Base-by-base conservation (phyloP, 2,113 vertebrate genomes). In the Charina bottae region DNA sequence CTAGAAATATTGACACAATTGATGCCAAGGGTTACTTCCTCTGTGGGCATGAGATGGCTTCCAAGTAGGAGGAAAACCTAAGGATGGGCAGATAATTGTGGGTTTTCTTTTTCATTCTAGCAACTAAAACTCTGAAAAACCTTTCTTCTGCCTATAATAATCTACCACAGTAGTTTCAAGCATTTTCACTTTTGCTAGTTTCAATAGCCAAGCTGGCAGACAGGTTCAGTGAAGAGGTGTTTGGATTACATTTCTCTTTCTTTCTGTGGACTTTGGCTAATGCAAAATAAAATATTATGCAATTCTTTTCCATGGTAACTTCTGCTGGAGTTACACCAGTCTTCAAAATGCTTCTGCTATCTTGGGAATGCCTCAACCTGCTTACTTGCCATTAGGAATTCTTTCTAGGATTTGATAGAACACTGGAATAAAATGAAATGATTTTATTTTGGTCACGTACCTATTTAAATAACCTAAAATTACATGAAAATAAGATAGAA, bases 21-120 rank as follows among this genome's bases (percentile, higher is more conserved):
- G 56, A 92, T 89, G 87, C 91, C 91, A 92, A 89, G 87, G 56
- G 87, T 92, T 64, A 92, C 78, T 89, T 92, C 91, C 91, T 89
- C 11, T 92, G 87, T 92, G 91, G 91, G 46, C 58, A 54, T 89
- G n/a, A 59, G 23, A 64, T 62, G 24, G 91, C 78, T 49, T 92
- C 91, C 87, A 89, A 85, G 23, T 26, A 37, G 72, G 42, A 92
- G 37, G n/a, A 84, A 64, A 92, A 42, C 12, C 49, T 54, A 64
- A 88, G 91, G 49, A 55, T 55, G 49, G 91, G 78, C 58, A 89
- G 91, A 89, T 92, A 92, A 92, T 92, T 89, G 87, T 64, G 33
- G 78, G 87, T 37, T 89, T 89, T 89, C 59, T 21, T 64, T 89
- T 89, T 92, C 72, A 84, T 85, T 89, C 89, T 85, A 92, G 91